phyloP scores from a whole-genome alignment of 1,140 invertebrate genomes.

The Nylanderia fulva region DNA sequence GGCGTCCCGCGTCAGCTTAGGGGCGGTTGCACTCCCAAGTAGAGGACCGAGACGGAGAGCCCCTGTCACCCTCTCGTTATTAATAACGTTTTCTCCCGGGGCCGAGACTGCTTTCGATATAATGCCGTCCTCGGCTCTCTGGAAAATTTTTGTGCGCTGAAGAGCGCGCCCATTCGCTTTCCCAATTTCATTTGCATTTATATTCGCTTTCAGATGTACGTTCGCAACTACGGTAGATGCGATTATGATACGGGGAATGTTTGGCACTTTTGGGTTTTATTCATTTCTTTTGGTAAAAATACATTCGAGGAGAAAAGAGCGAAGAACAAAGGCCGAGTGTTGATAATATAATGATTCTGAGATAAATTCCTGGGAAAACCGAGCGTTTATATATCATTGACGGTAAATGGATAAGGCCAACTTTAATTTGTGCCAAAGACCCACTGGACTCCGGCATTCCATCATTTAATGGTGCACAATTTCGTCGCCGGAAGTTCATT shows the following conservation, averaged over 20 bases:
- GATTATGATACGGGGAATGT: slow-evolving; percentile 34
- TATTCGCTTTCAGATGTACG: slow-evolving; percentile 16
- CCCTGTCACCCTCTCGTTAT: slow-evolving; percentile 74
- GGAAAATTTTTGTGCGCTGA: slow-evolving; percentile 18
- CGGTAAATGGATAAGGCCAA: slow-evolving; percentile 4
- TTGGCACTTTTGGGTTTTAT: slow-evolving; percentile 34
- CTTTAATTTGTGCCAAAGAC: slow-evolving; percentile 10
- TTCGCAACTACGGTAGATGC: not conserved
- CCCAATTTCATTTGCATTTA: slow-evolving; percentile 57
- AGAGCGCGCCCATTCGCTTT: slow-evolving; percentile 17
- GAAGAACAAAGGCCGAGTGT: slow-evolving; percentile 17
- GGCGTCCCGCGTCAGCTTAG: slow-evolving; percentile 63
- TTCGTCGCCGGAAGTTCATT: slow-evolving; percentile 24
- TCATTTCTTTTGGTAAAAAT: slow-evolving; percentile 25
- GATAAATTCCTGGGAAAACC: not conserved
- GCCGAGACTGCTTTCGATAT: not conserved
- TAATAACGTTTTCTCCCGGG: slow-evolving; percentile 72
- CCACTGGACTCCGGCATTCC: not conserved
- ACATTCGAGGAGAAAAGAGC: not conserved
- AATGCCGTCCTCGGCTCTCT: slow-evolving; percentile 20
- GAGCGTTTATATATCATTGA: slow-evolving; percentile 1
- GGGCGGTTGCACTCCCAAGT: slow-evolving; percentile 59
- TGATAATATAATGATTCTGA: not conserved
- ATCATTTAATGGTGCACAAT: slow-evolving; percentile 35
- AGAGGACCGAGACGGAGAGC: slow-evolving; percentile 22